These are phyloP conservation scores for Andrena flavipes DNA, from an alignment of 2,888 invertebrate genomes.

Conservation along the genomic window DNA sequence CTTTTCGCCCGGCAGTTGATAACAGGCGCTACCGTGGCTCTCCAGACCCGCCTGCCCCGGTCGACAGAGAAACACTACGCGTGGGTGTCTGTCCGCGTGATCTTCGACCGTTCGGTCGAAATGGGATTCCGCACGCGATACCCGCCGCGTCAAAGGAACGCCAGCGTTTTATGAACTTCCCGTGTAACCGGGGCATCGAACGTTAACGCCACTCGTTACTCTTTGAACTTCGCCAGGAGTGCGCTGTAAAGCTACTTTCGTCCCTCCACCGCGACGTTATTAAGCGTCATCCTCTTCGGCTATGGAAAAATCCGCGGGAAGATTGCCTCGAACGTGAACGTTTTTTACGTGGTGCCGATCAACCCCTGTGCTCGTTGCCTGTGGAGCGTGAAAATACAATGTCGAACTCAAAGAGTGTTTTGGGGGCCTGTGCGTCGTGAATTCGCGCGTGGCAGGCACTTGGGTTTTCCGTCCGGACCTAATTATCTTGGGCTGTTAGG, in stretches of 20 bases:
- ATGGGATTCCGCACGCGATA: constrained; percentile 55
- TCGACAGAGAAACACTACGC: constrained; percentile 23
- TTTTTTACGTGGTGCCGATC: no score
- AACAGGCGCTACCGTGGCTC: constrained; percentile 38
- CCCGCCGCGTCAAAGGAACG: constrained; percentile 39
- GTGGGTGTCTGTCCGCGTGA: constrained; percentile 15
- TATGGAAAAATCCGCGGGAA: constrained; percentile 5
- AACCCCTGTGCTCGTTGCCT: no score
- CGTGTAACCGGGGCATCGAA: constrained; percentile 22
- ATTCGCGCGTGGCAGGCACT: no score
- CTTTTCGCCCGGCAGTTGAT: constrained; percentile 60
- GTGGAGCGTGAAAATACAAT: no score
- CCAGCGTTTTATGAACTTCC: constrained; percentile 34
- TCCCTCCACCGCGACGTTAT: constrained; percentile 28
- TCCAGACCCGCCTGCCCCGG: not conserved
- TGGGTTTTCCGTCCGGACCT: no score
- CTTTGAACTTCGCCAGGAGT: constrained; percentile 56
- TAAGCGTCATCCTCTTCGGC: not conserved
- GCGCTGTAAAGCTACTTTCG: constrained; percentile 46
- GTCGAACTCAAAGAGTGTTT: no score
- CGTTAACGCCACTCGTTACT: constrained; percentile 63
- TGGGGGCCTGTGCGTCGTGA: no score
- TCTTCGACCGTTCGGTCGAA: constrained; percentile 55
- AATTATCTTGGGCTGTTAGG: no score
- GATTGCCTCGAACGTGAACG: not conserved